Percentiles rank a stretch among this genome's conserved stretches.
Conservation (phyloP, 2,113 vertebrate genomes). For the Pionites leucogaster region DNA sequence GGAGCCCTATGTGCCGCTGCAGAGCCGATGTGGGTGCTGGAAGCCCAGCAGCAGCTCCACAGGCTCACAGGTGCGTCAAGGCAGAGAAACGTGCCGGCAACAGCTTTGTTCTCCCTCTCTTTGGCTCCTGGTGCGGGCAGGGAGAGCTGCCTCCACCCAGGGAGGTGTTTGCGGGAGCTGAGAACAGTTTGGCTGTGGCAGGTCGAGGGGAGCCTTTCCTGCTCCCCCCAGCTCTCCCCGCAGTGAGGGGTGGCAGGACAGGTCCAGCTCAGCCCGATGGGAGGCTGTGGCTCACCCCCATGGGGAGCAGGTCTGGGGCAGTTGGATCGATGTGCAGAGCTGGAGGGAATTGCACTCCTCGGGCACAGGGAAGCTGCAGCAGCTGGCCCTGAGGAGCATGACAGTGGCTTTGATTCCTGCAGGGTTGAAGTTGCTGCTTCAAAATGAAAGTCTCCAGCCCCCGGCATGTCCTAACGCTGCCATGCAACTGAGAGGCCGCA, state of each 20-base stretch:
- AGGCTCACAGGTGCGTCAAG: not conserved
- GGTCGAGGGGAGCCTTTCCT: not conserved
- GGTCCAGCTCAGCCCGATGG: not conserved
- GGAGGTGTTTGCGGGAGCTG: not conserved
- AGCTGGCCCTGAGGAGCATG: fast-evolving
- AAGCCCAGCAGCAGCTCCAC: not conserved
- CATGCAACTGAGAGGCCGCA: fast-evolving
- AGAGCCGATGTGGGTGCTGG: fast-evolving
- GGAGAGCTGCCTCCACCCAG: not conserved
- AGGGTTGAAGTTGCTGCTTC: not conserved
- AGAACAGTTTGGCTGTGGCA: not conserved
- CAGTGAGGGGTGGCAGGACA: not conserved
- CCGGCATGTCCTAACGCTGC: fast-evolving
- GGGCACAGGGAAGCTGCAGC: not conserved
- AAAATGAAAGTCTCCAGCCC: not conserved
- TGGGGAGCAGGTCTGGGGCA: not conserved
- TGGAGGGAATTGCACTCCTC: not conserved
- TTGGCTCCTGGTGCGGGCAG: not conserved
- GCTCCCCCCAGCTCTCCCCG: not conserved
- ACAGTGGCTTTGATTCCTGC: not conserved
- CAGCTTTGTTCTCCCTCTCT: not conserved
- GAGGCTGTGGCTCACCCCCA: not conserved
- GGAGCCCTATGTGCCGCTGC: not conserved
- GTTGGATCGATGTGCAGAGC: fast-evolving
- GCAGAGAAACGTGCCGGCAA: not conserved